Base-by-base conservation (phyloP, 64 coral and sea anemone species). In the Dendronephthya gigantea region DNA sequence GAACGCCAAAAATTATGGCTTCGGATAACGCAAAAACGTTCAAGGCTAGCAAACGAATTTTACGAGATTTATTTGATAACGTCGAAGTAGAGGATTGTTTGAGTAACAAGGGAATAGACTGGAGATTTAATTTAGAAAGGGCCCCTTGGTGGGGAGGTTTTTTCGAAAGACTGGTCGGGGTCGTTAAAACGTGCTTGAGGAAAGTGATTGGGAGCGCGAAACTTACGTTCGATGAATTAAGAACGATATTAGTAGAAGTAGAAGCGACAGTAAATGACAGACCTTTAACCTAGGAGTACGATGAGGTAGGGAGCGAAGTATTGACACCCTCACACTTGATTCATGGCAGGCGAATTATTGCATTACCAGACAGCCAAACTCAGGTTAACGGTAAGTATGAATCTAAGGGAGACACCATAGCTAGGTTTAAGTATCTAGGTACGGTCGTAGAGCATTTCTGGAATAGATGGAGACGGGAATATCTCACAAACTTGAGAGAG, bases 381-480 rank as follows among this genome's bases (percentile, higher is more conserved):
- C 5, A 84, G 87, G 66, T 9, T n/a, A 47, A 84, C n/a, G n/a
- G 86, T 15, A 1, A 25, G 23, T 25, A 91, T 11, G 72, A 58
- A 14, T 7, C 7, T 48, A 51, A 83, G 66, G 86, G 22, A 66
- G 82, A 72, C 10, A 82, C 1, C 19, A 32, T 30, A 35, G 7
- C 14, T 5, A 86, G 84, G 19, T 87, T 83, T 27, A 68, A 38
- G 31, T 86, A 90, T 82, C 47, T 90, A 49, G 84, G 9, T 0
- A 83, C 35, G 0, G 81, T 22, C 30, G 25, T 86, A 82, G 68
- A 65, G 9, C 90, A 91, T 76, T 91, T 91, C 43, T 91, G 90
- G 90, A 82, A 87, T n/a, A 62, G 90, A 34, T 91, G 90, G 90
- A 87, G 76, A n/a, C 31, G 17, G 30, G 84, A 91, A 66, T 88